These are phyloP conservation scores for Platycercus adscitus DNA, from an alignment of 2,113 vertebrate genomes.

Conservation along the genomic window DNA sequence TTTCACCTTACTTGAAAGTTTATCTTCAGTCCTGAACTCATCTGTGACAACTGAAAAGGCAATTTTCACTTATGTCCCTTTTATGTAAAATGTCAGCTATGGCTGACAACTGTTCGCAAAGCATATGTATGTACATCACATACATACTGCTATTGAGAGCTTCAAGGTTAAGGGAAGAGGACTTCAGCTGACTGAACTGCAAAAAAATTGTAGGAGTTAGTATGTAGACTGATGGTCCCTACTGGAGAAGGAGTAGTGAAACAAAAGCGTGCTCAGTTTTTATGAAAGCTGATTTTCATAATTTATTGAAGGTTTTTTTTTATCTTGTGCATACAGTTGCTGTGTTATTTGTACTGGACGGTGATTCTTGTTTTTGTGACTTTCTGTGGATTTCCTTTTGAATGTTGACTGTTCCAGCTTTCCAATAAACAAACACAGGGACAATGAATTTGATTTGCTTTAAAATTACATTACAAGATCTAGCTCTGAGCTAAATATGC, in stretches of 20 bases:
- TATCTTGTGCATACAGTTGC: neutral
- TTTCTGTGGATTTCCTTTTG: neutral
- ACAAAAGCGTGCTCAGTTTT: neutral
- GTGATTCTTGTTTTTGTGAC: neutral
- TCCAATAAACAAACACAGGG: neutral
- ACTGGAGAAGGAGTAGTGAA: neutral
- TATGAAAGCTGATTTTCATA: fast-evolving
- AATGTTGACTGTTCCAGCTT: neutral
- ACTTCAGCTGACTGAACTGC: neutral
- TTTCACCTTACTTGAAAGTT: neutral
- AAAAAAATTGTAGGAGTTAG: neutral
- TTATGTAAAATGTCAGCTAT: neutral
- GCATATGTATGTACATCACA: neutral
- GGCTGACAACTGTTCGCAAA: neutral
- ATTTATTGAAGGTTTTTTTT: neutral
- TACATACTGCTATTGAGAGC: fast-evolving
- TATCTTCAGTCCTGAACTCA: neutral
- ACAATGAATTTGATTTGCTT: neutral
- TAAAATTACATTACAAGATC: neutral
- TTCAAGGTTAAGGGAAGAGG: neutral
- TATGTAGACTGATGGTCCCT: neutral
- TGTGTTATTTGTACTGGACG: neutral
- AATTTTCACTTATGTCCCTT: neutral
- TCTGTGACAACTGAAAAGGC: neutral
- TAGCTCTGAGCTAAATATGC: neutral